Percentiles rank a stretch among this genome's conserved stretches.
These are phyloP conservation scores for Acrobasis consociella DNA, from an alignment of 2,888 invertebrate genomes.

Conservation along the genomic window DNA sequence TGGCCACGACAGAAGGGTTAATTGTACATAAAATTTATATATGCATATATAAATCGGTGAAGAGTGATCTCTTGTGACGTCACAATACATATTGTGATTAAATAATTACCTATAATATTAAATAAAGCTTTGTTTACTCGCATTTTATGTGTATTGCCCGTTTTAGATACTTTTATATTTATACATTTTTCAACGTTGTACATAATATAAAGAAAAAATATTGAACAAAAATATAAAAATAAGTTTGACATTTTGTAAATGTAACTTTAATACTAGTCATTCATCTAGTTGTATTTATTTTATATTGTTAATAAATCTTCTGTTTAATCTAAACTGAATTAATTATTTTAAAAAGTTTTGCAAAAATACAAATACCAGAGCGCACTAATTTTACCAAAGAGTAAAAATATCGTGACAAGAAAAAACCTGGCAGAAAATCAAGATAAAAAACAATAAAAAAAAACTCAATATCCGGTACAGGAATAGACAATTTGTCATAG, in stretches of 20 bases:
- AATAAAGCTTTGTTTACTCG: slow-evolving; percentile 62
- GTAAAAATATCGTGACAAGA: neutral
- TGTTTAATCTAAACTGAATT: slow-evolving; percentile 5
- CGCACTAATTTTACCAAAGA: slow-evolving; percentile 36
- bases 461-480: slow-evolving; percentile 8
- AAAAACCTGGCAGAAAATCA: slow-evolving; percentile 1
- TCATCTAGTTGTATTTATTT: slow-evolving; percentile 80
- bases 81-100: slow-evolving; percentile 76
- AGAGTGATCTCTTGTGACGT: slow-evolving; percentile 81
- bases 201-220: slow-evolving; percentile 52
- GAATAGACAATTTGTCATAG: slow-evolving; percentile 13
- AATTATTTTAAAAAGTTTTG: slow-evolving; percentile 28
- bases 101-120: slow-evolving; percentile 39
- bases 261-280: slow-evolving; percentile 79
- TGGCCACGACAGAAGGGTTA: slow-evolving; percentile 74
- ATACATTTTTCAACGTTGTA: slow-evolving; percentile 43
- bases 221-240: slow-evolving; percentile 43
- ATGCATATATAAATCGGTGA: slow-evolving; percentile 77
- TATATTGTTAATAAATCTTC: slow-evolving; percentile 58
- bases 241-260: slow-evolving; percentile 63
- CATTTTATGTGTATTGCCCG: slow-evolving; percentile 70
- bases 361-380: slow-evolving; percentile 41
- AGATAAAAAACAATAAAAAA: neutral
- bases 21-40: slow-evolving; percentile 62
- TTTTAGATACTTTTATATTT: slow-evolving; percentile 49